Evolutionary conservation across 2,797 vertebrate genomes (phyloP).

Genomic region (Tapera naevia): DNA sequence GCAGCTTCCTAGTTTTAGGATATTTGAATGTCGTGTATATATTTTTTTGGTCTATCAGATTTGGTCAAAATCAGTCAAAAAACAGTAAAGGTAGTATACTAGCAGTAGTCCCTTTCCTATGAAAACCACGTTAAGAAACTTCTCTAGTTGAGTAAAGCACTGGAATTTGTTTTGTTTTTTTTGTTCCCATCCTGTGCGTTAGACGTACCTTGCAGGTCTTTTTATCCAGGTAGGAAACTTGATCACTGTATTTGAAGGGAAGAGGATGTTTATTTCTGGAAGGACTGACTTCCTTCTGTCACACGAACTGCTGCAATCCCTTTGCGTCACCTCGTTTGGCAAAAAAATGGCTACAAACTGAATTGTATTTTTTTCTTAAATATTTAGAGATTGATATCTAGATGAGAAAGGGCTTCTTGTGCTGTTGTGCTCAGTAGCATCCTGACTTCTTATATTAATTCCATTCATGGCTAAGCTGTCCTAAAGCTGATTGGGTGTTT

Average conservation of each 20-base stretch:
- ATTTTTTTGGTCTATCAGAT: not conserved
- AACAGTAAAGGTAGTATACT: not conserved
- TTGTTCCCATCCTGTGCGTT: not conserved
- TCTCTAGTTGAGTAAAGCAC: not conserved
- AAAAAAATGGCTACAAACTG: too few relatives aligned
- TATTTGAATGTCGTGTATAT: not conserved
- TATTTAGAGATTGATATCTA: fast-evolving
- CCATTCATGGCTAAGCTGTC: not conserved
- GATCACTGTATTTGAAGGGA: fast-evolving
- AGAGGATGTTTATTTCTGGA: not conserved
- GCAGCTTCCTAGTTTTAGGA: not conserved
- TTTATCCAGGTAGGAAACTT: not conserved
- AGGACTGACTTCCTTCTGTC: not conserved
- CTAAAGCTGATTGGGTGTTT: not conserved
- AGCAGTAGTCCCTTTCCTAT: not conserved
- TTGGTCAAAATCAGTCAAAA: not conserved
- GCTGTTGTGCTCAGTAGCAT: not conserved
- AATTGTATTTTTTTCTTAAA: not conserved
- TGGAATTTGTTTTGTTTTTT: not conserved
- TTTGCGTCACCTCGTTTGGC: too few relatives aligned
- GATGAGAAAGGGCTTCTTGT: not conserved
- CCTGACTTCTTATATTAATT: not conserved
- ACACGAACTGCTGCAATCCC: not conserved
- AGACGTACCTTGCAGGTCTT: not conserved
- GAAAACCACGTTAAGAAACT: not conserved